Percentiles rank a stretch among this genome's conserved stretches.
Conservation (phyloP, 2,797 vertebrate species). For the Lagodon rhomboides region DNA sequence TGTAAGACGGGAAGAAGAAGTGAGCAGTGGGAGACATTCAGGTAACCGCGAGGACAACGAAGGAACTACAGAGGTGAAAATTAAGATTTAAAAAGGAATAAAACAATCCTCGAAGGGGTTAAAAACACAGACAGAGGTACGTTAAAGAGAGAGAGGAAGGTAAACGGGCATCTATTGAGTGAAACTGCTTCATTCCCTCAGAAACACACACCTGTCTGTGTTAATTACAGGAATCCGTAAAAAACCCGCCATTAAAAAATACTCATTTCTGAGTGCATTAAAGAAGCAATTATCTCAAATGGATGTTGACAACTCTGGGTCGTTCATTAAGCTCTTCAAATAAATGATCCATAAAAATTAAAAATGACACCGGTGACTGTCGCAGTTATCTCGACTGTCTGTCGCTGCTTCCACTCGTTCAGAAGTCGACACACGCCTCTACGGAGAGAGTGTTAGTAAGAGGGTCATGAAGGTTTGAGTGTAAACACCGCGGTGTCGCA, state of each 20-base stretch:
- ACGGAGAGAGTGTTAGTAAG: not conserved
- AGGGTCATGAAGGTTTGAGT: not conserved
- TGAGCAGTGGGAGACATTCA: not conserved
- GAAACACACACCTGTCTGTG: constrained; percentile 34
- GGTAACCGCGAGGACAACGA: not conserved
- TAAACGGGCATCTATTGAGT: constrained; percentile 10
- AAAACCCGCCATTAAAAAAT: constrained; percentile 41
- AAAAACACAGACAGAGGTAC: not conserved
- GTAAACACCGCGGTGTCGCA: fast-evolving
- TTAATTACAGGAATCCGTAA: constrained; percentile 53
- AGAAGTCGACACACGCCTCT: not conserved
- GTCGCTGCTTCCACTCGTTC: not conserved
- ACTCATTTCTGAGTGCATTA: constrained; percentile 44
- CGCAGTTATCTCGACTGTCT: constrained; percentile 1
- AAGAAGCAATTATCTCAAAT: constrained; percentile 65
- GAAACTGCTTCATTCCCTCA: constrained; percentile 12
- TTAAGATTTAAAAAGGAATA: not conserved
- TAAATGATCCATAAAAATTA: constrained; percentile 52
- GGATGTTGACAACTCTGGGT: constrained; percentile 50
- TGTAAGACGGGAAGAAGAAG: constrained; percentile 4
- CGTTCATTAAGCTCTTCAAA: constrained; percentile 55
- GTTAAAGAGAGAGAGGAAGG: not conserved
- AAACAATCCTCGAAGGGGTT: not conserved
- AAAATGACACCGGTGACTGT: constrained; percentile 41
- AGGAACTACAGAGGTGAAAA: not conserved